Conservation (phyloP, 2,113 vertebrate genomes). For the Ploceus nigricollis region DNA sequence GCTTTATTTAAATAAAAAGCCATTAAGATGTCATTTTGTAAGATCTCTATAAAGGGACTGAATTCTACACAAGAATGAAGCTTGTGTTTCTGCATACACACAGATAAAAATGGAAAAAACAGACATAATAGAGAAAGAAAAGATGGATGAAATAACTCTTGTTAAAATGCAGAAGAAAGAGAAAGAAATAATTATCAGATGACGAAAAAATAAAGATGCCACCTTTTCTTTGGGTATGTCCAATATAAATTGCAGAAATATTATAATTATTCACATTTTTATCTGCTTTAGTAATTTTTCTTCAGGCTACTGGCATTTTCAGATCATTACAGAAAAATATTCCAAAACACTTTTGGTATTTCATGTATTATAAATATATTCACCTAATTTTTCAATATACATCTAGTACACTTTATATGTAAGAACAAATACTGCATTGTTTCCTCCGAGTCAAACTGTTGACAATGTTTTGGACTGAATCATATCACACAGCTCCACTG, state of each 20-base stretch:
- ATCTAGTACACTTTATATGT: not conserved
- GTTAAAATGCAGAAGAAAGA: not conserved
- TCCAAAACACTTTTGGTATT: not conserved
- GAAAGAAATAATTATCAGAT: not conserved
- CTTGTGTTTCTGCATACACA: not conserved
- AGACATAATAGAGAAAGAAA: not conserved
- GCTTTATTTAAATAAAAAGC: not conserved
- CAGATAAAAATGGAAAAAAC: not conserved
- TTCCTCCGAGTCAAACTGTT: not conserved
- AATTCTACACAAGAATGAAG: not conserved
- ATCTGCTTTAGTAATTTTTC: not conserved
- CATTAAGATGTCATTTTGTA: not conserved
- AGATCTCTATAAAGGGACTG: not conserved
- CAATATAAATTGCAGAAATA: not conserved
- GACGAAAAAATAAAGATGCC: not conserved
- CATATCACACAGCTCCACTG: not conserved
- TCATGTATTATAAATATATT: not conserved
- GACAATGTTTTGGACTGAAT: not conserved
- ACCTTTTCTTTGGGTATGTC: not conserved
- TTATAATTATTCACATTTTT: not conserved
- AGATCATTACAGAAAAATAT: not conserved
- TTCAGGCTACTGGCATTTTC: not conserved
- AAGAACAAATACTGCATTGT: not conserved
- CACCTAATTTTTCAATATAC: not conserved
- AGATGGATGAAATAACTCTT: not conserved